These are phyloP conservation scores for Galleria mellonella DNA, from an alignment of 1,140 invertebrate genomes.

Conservation along the genomic window DNA sequence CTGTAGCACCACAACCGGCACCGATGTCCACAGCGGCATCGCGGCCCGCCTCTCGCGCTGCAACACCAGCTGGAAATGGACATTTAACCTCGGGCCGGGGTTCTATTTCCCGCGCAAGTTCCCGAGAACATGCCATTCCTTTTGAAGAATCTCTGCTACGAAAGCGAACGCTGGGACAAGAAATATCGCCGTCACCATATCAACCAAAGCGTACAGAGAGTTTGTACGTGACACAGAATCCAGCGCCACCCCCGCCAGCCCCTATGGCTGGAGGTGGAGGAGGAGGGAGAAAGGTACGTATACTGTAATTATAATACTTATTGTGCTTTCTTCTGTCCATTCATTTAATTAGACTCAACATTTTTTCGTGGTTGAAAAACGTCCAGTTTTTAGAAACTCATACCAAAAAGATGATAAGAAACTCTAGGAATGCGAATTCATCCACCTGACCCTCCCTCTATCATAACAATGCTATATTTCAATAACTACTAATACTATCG, in stretches of 20 bases:
- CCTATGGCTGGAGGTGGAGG: constrained; percentile 65
- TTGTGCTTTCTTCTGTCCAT: no score
- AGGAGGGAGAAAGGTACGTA: constrained; percentile 56
- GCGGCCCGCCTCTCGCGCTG: constrained; percentile 51
- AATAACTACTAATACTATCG: no score
- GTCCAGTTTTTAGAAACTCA: no score
- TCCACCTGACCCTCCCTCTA: no score
- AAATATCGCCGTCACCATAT: constrained; percentile 87
- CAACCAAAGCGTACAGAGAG: constrained; percentile 94
- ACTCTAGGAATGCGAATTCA: no score
- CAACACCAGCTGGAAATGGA: constrained; percentile 69
- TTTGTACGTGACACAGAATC: constrained; percentile 78
- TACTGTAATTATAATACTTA: neutral
- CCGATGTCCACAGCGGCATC: constrained; percentile 69
- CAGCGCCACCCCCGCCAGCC: constrained; percentile 63
- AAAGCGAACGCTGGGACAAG: constrained; percentile 87
- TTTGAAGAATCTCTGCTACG: constrained; percentile 87
- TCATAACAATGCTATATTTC: no score
- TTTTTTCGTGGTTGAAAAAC: no score
- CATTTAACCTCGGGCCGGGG: constrained; percentile 68
- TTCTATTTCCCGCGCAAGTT: constrained; percentile 64
- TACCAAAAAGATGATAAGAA: no score
- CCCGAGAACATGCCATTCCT: constrained; percentile 71
- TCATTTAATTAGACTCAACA: no score
- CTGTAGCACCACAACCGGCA: constrained; percentile 52